These are phyloP conservation scores for Monarcha castaneiventris DNA, from an alignment of 2,113 vertebrate genomes.

Conservation along the genomic window DNA sequence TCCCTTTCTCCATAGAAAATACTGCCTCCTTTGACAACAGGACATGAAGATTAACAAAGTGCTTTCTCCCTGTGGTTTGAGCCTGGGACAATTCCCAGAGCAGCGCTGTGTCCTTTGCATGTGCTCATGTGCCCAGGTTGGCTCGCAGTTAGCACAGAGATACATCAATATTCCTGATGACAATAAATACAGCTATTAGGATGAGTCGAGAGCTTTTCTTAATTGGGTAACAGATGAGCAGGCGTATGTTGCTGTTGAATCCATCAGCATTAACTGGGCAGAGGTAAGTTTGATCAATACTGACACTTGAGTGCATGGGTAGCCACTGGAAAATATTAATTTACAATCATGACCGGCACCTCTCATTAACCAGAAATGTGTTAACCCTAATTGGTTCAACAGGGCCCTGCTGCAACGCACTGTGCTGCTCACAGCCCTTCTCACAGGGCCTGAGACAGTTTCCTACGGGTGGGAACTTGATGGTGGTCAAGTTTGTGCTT, in stretches of 20 bases:
- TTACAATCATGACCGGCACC: constrained; percentile 64
- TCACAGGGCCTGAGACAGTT: neutral
- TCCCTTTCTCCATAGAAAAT: neutral
- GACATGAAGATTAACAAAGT: neutral
- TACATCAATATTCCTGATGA: constrained; percentile 73
- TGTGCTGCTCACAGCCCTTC: neutral
- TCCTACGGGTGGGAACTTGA: neutral
- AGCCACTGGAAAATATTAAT: constrained; percentile 73
- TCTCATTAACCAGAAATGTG: constrained; percentile 63
- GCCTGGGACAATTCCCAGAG: neutral
- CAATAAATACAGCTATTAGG: constrained; percentile 78
- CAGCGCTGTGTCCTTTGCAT: neutral
- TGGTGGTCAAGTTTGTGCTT: neutral
- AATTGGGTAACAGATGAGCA: constrained; percentile 81
- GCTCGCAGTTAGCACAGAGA: constrained; percentile 50
- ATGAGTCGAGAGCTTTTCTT: constrained; percentile 74
- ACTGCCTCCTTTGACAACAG: neutral
- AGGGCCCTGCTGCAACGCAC: constrained; percentile 5
- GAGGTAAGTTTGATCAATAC: constrained; percentile 77
- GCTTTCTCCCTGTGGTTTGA: neutral
- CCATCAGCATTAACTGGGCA: constrained; percentile 75
- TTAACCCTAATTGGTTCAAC: constrained; percentile 69
- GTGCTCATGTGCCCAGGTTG: neutral
- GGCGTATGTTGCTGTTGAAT: constrained; percentile 69
- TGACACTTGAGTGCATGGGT: constrained; percentile 72